These are phyloP conservation scores for Aegotheles bennettii DNA, from an alignment of 2,113 vertebrate genomes.

Conservation along the genomic window DNA sequence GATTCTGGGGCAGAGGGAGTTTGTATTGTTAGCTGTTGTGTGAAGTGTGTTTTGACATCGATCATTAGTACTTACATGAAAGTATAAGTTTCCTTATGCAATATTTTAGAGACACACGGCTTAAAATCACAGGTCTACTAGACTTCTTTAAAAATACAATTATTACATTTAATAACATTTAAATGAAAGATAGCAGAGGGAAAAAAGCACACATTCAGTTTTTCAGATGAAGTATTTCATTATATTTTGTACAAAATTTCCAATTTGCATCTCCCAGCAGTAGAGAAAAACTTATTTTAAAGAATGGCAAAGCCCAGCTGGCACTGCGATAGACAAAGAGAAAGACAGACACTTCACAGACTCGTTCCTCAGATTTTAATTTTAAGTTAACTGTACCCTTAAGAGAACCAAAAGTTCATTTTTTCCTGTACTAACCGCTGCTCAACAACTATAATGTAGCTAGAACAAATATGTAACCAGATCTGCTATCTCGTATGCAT, in stretches of 20 bases:
- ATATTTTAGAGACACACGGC: background rate
- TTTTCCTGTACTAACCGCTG: fast-evolving
- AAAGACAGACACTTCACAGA: background rate
- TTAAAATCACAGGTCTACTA: background rate
- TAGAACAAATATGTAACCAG: background rate
- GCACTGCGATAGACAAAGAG: fast-evolving
- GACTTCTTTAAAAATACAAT: background rate
- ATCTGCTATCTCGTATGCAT: background rate
- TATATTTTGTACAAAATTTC: background rate
- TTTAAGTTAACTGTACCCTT: background rate
- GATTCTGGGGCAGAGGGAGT: background rate
- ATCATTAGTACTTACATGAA: background rate
- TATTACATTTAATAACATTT: background rate
- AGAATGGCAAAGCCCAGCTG: background rate
- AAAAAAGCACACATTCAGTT: background rate
- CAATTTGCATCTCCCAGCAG: fast-evolving
- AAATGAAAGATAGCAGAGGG: background rate
- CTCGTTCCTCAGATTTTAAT: background rate
- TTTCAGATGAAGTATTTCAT: background rate
- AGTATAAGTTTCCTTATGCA: background rate
- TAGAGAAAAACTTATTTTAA: background rate
- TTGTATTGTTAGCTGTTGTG: background rate
- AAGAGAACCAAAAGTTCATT: background rate
- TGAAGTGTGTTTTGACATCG: background rate
- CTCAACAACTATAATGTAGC: background rate